These are phyloP conservation scores for Timandra comae DNA, from an alignment of 2,888 invertebrate genomes.

Conservation along the genomic window DNA sequence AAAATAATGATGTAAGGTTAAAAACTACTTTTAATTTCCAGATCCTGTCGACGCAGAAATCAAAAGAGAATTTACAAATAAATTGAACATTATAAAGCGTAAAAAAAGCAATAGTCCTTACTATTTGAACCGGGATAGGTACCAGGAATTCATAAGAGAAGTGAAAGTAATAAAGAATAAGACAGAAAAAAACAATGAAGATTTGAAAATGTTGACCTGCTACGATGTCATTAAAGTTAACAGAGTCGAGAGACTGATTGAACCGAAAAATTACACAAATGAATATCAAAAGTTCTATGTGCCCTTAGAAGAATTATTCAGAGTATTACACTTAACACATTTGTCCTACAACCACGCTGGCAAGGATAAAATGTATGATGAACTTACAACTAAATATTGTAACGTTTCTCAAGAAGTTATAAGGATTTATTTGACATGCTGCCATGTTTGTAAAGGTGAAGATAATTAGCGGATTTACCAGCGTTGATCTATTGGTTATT, in stretches of 20 bases:
- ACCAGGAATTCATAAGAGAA: constrained; percentile 49
- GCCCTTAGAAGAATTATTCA: constrained; percentile 46
- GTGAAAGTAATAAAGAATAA: constrained; percentile 44
- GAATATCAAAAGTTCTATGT: constrained; percentile 47
- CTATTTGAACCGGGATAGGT: constrained; percentile 36
- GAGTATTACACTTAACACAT: constrained; percentile 57
- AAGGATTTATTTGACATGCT: constrained; percentile 51
- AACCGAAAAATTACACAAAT: constrained; percentile 35
- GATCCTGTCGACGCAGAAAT: too few relatives aligned
- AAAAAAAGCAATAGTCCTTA: constrained; percentile 52
- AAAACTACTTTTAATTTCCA: too few relatives aligned
- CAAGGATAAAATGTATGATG: constrained; percentile 40
- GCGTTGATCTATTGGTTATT: too few relatives aligned
- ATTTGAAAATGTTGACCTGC: constrained; percentile 49
- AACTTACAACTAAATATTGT: constrained; percentile 56
- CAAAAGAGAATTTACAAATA: constrained; percentile 47
- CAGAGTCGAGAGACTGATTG: constrained; percentile 42
- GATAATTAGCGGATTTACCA: too few relatives aligned
- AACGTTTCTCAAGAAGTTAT: constrained; percentile 60
- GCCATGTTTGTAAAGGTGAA: constrained; percentile 38
- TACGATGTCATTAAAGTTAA: constrained; percentile 45
- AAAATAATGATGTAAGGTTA: too few relatives aligned
- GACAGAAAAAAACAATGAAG: constrained; percentile 41
- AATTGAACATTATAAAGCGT: constrained; percentile 36
- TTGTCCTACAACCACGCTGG: constrained; percentile 48